Evolutionary conservation across 2,797 vertebrate species (phyloP), one percentile per base, ranked within the genome.

Genomic region (Coreius guichenoti): DNA sequence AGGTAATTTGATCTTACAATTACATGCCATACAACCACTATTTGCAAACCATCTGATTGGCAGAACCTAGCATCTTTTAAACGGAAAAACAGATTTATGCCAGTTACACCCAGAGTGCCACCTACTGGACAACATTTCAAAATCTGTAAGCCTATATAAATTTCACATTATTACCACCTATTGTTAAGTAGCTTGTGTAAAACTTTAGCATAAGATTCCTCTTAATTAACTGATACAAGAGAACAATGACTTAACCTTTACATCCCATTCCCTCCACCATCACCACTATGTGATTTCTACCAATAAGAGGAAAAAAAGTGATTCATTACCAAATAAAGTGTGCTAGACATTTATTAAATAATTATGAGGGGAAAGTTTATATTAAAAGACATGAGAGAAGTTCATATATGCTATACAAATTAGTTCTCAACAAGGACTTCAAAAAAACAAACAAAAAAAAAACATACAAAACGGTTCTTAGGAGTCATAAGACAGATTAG

Each of bases 321-420:
- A 19, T 43, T 23, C 3, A n/a, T 54, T 69, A 81, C 49, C 9
- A 47, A 79, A 33, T 81, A 47, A 49, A 58, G 21, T 49, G 85
- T 82, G 85, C 56, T 70, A 75, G 73, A 58, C 69, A 88, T 58
- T 45, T 84, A 84, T 84, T 84, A 70, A 84, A 84, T 79, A 84
- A 70, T 56, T 45, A 23, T 63, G 43, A 70, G 11, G 68, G 67
- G 26, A 78, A 79, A 79, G 17, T 3, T n/a, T 78, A 84, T 43
- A 83, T 84, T 70, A 77, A 69, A 43, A 84, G 36, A 47, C 19
- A 76, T 9, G 3, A 69, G 16, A 77, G 4, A 19, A 70, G 39
- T 56, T 56, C 19, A 67, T 43, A 49, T 56, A 79, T 75, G 70
- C 73, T 65, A 78, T 63, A 56, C 33, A 73, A 26, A 70, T 45